Conservation (phyloP, 2,113 vertebrate genomes). For the Mohoua ochrocephala region DNA sequence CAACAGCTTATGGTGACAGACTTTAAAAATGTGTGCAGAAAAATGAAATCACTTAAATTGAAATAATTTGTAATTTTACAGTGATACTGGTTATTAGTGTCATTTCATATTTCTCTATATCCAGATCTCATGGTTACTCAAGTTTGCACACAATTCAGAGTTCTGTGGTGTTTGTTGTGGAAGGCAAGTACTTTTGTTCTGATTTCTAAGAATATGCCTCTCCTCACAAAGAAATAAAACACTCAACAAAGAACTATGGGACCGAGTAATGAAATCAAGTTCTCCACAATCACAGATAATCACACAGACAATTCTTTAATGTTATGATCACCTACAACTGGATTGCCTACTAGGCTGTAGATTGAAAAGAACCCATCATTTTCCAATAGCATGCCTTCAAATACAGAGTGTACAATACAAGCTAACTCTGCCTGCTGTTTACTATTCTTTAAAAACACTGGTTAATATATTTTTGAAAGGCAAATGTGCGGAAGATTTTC, state of each 20-base stretch:
- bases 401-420: not conserved
- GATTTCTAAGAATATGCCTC: not conserved
- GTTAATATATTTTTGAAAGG: not conserved
- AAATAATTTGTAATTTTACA: constrained; percentile 48
- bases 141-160: not conserved
- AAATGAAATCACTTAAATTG: constrained; percentile 47
- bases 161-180: not conserved
- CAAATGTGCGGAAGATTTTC: not conserved
- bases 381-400: not conserved
- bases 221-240: not conserved
- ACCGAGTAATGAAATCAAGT: not conserved
- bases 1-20: constrained; percentile 29
- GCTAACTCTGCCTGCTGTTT: not conserved
- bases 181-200: not conserved
- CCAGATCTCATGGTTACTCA: not conserved
- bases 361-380: not conserved
- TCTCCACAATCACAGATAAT: not conserved
- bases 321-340: not conserved
- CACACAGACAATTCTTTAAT: not conserved
- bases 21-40: not conserved
- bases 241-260: not conserved
- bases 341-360: not conserved
- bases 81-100: constrained; percentile 48
- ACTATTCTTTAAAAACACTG: not conserved
- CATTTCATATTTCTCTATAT: constrained; percentile 23